Base-by-base conservation (phyloP, 2,113 vertebrate species). In the Catagonus wagneri region DNA sequence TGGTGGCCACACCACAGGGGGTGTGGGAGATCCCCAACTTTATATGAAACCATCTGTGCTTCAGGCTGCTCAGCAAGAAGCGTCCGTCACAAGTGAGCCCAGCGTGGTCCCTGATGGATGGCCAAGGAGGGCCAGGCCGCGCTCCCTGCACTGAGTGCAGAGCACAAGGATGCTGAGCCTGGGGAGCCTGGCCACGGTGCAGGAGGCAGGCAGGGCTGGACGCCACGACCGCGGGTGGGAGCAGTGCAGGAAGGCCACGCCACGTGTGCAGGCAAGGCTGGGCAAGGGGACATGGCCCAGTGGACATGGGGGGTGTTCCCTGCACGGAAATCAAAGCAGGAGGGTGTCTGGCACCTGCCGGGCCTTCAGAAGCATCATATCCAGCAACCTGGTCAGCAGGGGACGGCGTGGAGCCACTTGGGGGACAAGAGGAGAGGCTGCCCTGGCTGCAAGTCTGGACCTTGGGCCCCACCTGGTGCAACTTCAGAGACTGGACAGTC, bases 311-410 rank as follows among this genome's bases (percentile, higher is more conserved):
- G 99, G 97, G 99, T 99, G 61, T 99, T 50, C 99, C 99, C 97
- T 72, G 79, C 99, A 99, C 60, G 99, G 99, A 81, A 99, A 99
- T 97, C 99, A 99, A 97, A 99, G 99, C 99, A 99, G 99, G 89
- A 98, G 99, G 63, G 99, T 99, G 97, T 98, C 99, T 3, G 99
- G 99, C 98, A 99, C 99, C 29, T 99, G 99, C 97, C 99, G 99
- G 96, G 99, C 99, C 98, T 99, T 99, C 98, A 99, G 99, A 98
- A 99, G 99, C 99, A 99, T 99, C 98, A 99, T 99, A 97, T 99
- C 99, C 96, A 99, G 99, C 98, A 32, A 16, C 99, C 99, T 98
- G 99, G 99, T 68, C 99, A 99, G 98, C 99, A 99, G 99, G 58
- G 15, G 19, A 71, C 1, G 3, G 19, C 36, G 29, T 52, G n/a